Conservation (phyloP, 2,113 vertebrate genomes). For the Psilopogon haemacephalus region DNA sequence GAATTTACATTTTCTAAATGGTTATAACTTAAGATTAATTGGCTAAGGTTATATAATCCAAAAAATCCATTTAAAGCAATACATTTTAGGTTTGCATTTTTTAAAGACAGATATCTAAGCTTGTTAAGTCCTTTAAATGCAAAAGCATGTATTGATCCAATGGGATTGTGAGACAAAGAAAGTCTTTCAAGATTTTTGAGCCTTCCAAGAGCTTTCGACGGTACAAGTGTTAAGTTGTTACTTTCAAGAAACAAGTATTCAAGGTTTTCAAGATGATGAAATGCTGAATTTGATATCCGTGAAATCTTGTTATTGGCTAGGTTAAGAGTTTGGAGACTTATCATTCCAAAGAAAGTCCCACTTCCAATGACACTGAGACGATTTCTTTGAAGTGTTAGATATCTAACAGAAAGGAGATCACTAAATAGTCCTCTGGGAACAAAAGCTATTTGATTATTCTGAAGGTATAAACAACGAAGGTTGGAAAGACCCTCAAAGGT, state of each 20-base stretch:
- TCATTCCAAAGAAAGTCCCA: conserved; percentile 67
- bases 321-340: conserved; percentile 71
- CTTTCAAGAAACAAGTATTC: conserved; percentile 70
- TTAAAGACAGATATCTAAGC: conserved; percentile 70
- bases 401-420: conserved; percentile 68
- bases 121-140: conserved; percentile 72
- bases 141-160: conserved; percentile 70
- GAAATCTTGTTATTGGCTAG: conserved; percentile 75
- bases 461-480: conserved; percentile 71
- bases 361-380: conserved; percentile 57
- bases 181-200: conserved; percentile 74
- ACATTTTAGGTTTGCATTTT: conserved; percentile 65
- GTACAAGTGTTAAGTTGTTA: conserved; percentile 72
- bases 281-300: conserved; percentile 67
- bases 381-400: conserved; percentile 71
- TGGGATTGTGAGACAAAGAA: conserved; percentile 71
- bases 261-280: conserved; percentile 72
- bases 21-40: conserved; percentile 73
- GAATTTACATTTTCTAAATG: conserved; percentile 74
- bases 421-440: conserved; percentile 72
- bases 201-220: conserved; percentile 68
- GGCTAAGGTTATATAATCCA: conserved; percentile 71
- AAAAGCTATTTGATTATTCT: conserved; percentile 73
- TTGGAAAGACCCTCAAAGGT: conserved; percentile 72
- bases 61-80: conserved; percentile 69